These are phyloP conservation scores for Bothrops jararaca DNA, from an alignment of 2,113 vertebrate genomes.

Conservation along the genomic window DNA sequence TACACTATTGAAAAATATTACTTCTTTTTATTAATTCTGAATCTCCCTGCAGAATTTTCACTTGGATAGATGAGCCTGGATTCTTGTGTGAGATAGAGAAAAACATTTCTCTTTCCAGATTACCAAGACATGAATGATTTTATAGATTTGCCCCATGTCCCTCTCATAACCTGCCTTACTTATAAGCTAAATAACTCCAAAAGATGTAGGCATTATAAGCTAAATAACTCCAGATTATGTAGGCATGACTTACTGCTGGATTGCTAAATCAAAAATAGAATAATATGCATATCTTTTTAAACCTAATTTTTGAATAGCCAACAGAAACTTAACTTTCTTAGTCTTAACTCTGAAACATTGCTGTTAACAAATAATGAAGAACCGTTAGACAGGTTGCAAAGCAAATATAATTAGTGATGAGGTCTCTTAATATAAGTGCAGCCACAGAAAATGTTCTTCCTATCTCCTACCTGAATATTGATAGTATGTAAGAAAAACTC, in stretches of 20 bases:
- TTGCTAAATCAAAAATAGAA: not conserved
- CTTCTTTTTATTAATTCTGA: not conserved
- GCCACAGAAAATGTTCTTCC: not conserved
- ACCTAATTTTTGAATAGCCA: not conserved
- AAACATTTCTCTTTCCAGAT: not conserved
- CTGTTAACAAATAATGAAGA: not conserved
- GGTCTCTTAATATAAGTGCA: not conserved
- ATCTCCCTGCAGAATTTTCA: not conserved
- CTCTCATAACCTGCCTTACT: not conserved
- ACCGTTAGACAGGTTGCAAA: not conserved
- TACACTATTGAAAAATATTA: not conserved
- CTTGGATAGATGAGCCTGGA: not conserved
- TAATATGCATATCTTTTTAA: not conserved
- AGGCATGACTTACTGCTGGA: not conserved
- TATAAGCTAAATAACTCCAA: not conserved
- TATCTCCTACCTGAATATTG: not conserved
- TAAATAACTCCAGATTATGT: not conserved
- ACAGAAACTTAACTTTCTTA: not conserved
- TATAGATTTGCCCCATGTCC: not conserved
- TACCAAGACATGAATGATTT: not conserved
- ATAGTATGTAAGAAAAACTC: not conserved
- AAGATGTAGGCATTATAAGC: not conserved
- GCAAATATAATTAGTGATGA: not conserved
- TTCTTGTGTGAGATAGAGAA: not conserved
- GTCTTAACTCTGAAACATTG: not conserved